Evolutionary conservation across 2,797 vertebrate genomes (phyloP), one percentile per base, ranked within the genome.

Genomic region (Bucorvus abyssinicus): DNA sequence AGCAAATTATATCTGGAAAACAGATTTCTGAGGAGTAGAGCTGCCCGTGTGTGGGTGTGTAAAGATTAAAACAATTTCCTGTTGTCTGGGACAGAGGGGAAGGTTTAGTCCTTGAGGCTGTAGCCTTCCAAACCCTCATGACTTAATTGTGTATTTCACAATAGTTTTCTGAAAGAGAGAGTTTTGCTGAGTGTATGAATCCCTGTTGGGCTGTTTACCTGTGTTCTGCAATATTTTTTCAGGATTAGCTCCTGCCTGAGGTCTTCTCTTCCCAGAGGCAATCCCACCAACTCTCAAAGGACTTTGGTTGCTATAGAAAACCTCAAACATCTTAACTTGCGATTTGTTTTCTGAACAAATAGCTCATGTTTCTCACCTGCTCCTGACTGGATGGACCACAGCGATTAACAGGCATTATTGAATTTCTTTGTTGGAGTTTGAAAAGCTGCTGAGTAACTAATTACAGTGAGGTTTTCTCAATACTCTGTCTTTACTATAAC

Each of bases 21-120:
- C 22, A 63, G 50, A 82, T 95, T 93, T 75, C 55, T 71, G 65
- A 57, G 53, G 45, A 71, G 53, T 4, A 47, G 59, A 88, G n/a
- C 50, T 93, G 80, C 34, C 29, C n/a, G 24, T 69, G 55, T 94
- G 80, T 55, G 73, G 47, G 30, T 90, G 50, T 71, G 27, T 89
- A 69, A 86, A 92, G 84, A 94, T 84, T 73, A 92, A 90, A 86
- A 80, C 38, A 56, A 40, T 93, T 96, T 94, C 82, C 89, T 93
- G 55, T 91, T 93, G 73, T 92, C 82, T 90, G 74, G 76, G 64
- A 76, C 24, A 12, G 20, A 89, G 36, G 87, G 84, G 47, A 93
- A 81, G 55, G 50, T 76, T 94, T 91, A 90, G 59, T 86, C 63
- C 88, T 95, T 86, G 36, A 45, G 82, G 55, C 85, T 44, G 1